Percentiles rank a stretch among this genome's conserved stretches.
phyloP scores from a whole-genome alignment of 2,888 invertebrate genomes.

The Eilema sororculum region DNA sequence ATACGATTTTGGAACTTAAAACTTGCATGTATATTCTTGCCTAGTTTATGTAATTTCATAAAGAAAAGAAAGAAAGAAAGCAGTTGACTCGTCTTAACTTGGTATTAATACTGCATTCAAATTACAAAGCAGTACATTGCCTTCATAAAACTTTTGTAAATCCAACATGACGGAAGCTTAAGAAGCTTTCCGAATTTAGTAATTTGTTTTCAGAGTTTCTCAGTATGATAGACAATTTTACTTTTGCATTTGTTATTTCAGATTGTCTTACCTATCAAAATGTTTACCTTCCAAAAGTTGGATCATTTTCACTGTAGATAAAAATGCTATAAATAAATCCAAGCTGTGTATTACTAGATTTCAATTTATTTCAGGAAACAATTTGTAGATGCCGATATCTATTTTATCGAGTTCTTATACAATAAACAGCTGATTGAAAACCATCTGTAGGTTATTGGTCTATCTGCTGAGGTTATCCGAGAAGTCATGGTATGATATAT shows the following conservation, averaged over 20 bases:
- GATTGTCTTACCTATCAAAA: conserved; percentile 13
- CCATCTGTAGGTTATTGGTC: not conserved
- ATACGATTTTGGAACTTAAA: not conserved
- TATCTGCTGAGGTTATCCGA: not conserved
- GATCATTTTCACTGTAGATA: not conserved
- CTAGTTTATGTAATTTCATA: not conserved
- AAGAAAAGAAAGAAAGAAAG: not conserved
- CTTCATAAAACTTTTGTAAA: conserved; percentile 17
- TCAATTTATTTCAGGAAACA: not conserved
- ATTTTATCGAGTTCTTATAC: not conserved
- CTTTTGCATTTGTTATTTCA: conserved; percentile 22
- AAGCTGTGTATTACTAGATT: not conserved
- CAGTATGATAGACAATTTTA: conserved; percentile 21
- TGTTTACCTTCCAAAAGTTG: not conserved
- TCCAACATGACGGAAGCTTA: conserved; percentile 14
- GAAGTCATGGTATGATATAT: too few relatives aligned
- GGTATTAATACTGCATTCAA: not conserved
- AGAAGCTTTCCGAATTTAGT: conserved; percentile 14
- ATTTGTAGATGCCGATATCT: not conserved
- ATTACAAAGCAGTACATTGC: not conserved
- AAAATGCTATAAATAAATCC: not conserved
- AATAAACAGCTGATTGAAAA: not conserved
- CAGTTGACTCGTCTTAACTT: not conserved
- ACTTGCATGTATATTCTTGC: not conserved
- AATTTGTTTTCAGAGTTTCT: conserved; percentile 20